Conservation (phyloP, 2,797 vertebrate species). For the Poeciliopsis turneri region DNA sequence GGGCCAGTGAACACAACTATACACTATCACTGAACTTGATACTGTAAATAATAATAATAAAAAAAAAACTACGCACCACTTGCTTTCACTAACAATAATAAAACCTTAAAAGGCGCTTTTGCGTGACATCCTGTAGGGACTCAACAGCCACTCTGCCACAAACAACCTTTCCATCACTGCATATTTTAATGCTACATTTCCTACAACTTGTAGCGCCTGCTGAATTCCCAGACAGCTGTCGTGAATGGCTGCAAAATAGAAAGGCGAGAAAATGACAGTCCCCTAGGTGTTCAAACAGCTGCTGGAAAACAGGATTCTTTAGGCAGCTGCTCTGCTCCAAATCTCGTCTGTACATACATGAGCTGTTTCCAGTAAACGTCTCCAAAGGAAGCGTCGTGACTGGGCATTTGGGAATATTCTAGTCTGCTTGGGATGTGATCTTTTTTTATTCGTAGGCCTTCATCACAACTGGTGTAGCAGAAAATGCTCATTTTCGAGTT, state of each 20-base stretch:
- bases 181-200: slow-evolving; percentile 33
- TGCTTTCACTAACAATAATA: background rate
- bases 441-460: background rate
- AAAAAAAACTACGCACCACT: background rate
- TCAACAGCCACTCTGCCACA: slow-evolving; percentile 22
- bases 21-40: background rate
- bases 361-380: slow-evolving; percentile 6
- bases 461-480: background rate
- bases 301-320: slow-evolving; percentile 69
- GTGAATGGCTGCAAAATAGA: slow-evolving; percentile 63
- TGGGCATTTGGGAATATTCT: background rate
- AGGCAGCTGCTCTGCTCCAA: slow-evolving; percentile 62
- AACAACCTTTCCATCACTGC: slow-evolving; percentile 26
- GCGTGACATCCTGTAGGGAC: slow-evolving; percentile 12
- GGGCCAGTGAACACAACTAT: background rate
- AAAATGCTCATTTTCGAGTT: background rate
- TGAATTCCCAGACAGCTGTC: slow-evolving; percentile 63
- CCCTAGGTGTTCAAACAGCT: slow-evolving; percentile 69
- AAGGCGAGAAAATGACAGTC: slow-evolving; percentile 58
- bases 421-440: background rate
- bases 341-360: slow-evolving; percentile 35
- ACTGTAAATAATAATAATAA: background rate
- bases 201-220: slow-evolving; percentile 48
- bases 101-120: slow-evolving; percentile 3
- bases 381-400: background rate